These are phyloP conservation scores for Emydoidea blandingii DNA, from an alignment of 2,797 vertebrate genomes.

Conservation along the genomic window DNA sequence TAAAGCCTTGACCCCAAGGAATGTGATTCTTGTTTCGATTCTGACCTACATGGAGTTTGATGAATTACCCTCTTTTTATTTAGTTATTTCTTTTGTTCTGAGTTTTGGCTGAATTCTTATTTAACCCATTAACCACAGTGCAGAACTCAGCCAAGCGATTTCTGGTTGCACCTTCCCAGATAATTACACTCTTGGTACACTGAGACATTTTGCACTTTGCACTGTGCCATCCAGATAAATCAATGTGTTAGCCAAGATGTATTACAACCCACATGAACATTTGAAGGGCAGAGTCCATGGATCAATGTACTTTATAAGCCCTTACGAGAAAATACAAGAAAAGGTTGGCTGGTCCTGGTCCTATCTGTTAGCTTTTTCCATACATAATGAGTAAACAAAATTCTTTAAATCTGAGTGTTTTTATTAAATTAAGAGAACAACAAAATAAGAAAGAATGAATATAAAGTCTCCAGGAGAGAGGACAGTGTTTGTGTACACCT, in stretches of 20 bases:
- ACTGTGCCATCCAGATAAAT: accelerated
- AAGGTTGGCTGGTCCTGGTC: neutral
- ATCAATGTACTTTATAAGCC: neutral
- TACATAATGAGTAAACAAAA: neutral
- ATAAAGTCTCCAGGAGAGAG: neutral
- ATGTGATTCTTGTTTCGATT: neutral
- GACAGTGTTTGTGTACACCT: neutral
- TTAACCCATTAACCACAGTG: accelerated
- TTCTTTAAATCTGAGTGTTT: neutral
- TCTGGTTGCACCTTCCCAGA: neutral
- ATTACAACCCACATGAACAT: neutral
- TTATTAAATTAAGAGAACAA: neutral
- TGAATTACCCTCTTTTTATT: neutral
- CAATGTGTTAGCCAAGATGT: neutral
- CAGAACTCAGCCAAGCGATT: neutral
- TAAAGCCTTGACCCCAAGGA: neutral
- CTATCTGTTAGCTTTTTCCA: neutral
- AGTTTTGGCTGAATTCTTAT: neutral
- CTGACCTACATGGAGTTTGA: neutral
- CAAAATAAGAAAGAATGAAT: neutral
- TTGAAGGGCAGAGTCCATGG: neutral
- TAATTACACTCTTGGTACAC: neutral
- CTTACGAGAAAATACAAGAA: neutral
- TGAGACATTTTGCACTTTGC: neutral
- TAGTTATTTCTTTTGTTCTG: neutral